phyloP scores from a whole-genome alignment of 2,888 invertebrate genomes.

The Hymenopus coronatus region DNA sequence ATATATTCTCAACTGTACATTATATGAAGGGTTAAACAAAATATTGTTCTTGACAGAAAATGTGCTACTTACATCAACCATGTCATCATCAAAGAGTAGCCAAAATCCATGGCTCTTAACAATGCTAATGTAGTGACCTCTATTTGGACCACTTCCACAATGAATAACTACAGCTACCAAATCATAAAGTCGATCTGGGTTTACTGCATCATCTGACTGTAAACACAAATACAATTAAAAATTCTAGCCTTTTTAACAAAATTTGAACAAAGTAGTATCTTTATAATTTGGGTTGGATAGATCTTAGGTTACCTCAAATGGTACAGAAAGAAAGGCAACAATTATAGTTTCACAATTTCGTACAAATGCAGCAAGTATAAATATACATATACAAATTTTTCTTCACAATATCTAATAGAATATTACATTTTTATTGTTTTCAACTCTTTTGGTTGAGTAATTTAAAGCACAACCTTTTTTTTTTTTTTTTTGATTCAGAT shows the following conservation, averaged over 20 bases:
- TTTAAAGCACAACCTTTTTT: too few relatives aligned
- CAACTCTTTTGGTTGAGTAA: too few relatives aligned
- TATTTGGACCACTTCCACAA: constrained; percentile 98
- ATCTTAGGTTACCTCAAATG: too few relatives aligned
- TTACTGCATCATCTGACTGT: constrained; percentile 96
- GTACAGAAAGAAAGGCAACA: too few relatives aligned
- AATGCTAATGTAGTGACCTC: constrained; percentile 99
- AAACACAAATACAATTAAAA: constrained; percentile 36
- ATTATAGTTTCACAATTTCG: too few relatives aligned
- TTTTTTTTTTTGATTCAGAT: too few relatives aligned
- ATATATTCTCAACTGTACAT: not conserved
- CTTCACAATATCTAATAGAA: too few relatives aligned
- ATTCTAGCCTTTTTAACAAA: not conserved
- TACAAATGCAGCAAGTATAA: too few relatives aligned
- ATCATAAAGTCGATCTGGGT: constrained; percentile 97
- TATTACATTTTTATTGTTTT: too few relatives aligned
- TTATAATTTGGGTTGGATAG: too few relatives aligned
- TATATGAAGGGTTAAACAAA: not conserved
- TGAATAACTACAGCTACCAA: constrained; percentile 99
- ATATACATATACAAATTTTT: too few relatives aligned
- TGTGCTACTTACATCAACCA: constrained; percentile 87
- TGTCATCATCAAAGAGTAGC: constrained; percentile 99
- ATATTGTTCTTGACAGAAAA: not conserved
- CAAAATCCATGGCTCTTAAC: constrained; percentile 99
- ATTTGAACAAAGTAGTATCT: too few relatives aligned